Evolutionary conservation across 1,140 invertebrate species (phyloP).

Genomic region (Cydia splendana): DNA sequence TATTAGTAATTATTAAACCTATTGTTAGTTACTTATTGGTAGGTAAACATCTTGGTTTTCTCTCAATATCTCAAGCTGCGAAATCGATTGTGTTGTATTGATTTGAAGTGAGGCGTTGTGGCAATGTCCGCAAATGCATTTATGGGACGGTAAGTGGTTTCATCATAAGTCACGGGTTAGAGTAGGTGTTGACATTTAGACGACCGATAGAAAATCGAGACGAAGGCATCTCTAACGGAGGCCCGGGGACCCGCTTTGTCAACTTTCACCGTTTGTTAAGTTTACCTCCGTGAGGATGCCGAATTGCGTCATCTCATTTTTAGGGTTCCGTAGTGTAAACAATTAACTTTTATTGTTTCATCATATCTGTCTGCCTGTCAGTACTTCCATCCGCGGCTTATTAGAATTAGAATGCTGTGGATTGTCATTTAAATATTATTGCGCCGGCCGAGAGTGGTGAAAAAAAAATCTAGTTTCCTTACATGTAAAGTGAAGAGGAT

Average conservation of each 20-base stretch:
- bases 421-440: too few species aligned
- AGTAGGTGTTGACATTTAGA: constrained; percentile 48
- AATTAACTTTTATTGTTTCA: too few species aligned
- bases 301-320: constrained; percentile 55
- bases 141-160: constrained; percentile 10
- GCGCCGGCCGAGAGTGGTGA: too few species aligned
- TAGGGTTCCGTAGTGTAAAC: constrained; percentile 20
- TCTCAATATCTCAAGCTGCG: neutral
- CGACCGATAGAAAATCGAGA: constrained; percentile 41
- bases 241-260: constrained; percentile 41
- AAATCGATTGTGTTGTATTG: neutral
- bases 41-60: too few species aligned
- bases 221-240: constrained; percentile 37
- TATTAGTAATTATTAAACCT: too few species aligned
- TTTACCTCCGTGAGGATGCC: constrained; percentile 55
- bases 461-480: too few species aligned
- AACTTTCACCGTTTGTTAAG: constrained; percentile 70
- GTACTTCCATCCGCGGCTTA: too few species aligned
- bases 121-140: neutral
- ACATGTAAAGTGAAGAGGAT: too few species aligned
- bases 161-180: constrained; percentile 24
- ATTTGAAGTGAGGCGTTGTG: neutral
- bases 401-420: too few species aligned
- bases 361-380: too few species aligned
- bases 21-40: too few species aligned